These are phyloP conservation scores for Xenops minutus DNA, from an alignment of 2,797 vertebrate species.

Conservation along the genomic window DNA sequence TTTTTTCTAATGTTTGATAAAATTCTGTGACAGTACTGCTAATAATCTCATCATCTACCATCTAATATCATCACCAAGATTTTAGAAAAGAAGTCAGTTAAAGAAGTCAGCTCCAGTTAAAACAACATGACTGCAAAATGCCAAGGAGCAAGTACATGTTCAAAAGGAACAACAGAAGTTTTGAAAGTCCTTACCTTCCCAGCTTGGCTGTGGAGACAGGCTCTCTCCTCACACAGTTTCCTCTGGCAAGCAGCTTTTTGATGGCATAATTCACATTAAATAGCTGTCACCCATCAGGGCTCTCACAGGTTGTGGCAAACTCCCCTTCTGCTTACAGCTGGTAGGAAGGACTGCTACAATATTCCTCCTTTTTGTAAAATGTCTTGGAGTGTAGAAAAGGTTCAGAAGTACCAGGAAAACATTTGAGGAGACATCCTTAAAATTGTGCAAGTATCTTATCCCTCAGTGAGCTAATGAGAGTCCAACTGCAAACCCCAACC, in stretches of 20 bases:
- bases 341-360: neutral
- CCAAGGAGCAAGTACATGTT: neutral
- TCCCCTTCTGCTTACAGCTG: neutral
- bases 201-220: neutral
- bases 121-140: neutral
- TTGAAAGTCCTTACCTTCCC: neutral
- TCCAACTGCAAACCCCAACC: neutral
- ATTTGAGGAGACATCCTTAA: neutral
- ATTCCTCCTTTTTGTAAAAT: neutral
- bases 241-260: neutral
- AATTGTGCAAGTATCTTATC: neutral
- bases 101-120: neutral
- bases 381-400: neutral
- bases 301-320: neutral
- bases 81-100: neutral
- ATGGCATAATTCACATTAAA: neutral
- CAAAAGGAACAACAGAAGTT: neutral
- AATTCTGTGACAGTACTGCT: neutral
- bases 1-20: neutral
- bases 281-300: neutral
- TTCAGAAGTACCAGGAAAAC: neutral
- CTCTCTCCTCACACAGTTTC: neutral
- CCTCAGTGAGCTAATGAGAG: neutral
- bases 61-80: neutral
- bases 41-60: neutral